Percentiles rank a stretch among this genome's conserved stretches.
phyloP scores from a whole-genome alignment of 2,888 invertebrate genomes.

The Phortica magna region DNA sequence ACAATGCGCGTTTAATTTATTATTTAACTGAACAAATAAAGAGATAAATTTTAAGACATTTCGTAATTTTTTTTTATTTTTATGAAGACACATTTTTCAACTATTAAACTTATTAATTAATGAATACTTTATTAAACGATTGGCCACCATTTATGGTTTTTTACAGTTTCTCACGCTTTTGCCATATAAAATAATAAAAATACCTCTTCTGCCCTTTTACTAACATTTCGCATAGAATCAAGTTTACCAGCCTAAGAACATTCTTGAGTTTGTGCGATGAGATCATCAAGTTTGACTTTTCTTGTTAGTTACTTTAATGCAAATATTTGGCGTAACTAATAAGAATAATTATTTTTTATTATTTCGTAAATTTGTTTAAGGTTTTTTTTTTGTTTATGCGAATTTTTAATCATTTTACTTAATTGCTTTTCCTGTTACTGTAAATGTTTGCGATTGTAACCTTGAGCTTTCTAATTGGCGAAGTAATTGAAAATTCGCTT shows the following conservation, averaged over 20 bases:
- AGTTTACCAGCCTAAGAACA: no score
- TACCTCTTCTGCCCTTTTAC: no score
- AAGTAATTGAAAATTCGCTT: not conserved
- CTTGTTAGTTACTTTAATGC: not conserved
- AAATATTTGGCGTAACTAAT: conserved; percentile 19
- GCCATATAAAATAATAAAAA: no score
- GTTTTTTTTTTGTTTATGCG: not conserved
- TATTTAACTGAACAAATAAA: not conserved
- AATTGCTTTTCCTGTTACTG: not conserved
- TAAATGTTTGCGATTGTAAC: not conserved
- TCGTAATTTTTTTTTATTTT: no score
- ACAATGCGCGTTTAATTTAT: conserved; percentile 13
- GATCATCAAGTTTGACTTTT: not conserved
- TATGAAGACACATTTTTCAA: no score
- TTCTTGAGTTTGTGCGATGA: not conserved
- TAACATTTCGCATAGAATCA: no score
- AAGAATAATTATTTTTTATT: conserved; percentile 8
- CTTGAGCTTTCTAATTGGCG: not conserved
- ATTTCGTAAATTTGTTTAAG: not conserved
- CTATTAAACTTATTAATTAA: no score
- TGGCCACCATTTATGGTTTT: no score
- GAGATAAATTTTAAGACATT: not conserved
- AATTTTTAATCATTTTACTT: not conserved
- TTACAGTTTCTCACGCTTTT: no score
- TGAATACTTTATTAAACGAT: no score